A percentile compares a stretch with the other conserved stretches of the same genome.
Conservation (phyloP, 2,888 invertebrate species). For the Orthonevra nobilis region DNA sequence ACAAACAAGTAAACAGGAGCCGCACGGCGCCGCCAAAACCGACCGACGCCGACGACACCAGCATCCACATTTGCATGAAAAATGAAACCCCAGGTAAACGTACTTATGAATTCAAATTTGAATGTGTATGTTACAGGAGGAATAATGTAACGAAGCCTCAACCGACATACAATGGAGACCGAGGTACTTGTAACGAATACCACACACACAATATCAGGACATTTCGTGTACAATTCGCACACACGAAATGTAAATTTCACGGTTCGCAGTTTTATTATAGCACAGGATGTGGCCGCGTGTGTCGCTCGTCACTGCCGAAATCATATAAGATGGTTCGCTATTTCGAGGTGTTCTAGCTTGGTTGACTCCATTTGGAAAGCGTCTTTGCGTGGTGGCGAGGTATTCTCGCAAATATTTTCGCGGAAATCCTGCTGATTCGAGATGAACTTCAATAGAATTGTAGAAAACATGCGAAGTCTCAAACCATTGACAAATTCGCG, state of each 20-base stretch:
- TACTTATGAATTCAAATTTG: conserved; percentile 59
- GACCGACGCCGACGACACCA: neutral
- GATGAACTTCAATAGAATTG: conserved; percentile 33
- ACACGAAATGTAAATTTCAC: conserved; percentile 46
- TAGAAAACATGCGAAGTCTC: conserved; percentile 38
- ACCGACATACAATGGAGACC: no score
- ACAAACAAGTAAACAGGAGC: conserved; percentile 38
- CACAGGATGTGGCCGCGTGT: conserved; percentile 10
- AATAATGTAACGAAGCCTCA: conserved; percentile 38
- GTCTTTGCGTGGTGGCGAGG: neutral
- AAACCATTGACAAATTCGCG: conserved; percentile 27
- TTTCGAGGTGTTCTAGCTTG: conserved; percentile 5
- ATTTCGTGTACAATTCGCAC: conserved; percentile 25
- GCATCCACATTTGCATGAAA: conserved; percentile 49
- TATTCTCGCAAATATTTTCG: conserved; percentile 26
- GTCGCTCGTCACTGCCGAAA: conserved; percentile 11
- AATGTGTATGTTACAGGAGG: conserved; percentile 5
- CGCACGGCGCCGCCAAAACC: neutral
- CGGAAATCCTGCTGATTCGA: no score
- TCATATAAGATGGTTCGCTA: neutral
- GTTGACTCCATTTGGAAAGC: neutral
- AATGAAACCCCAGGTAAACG: conserved; percentile 46
- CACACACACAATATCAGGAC: conserved; percentile 22
- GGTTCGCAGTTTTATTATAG: conserved; percentile 46
- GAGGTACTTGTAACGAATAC: conserved; percentile 28